Base-by-base conservation (phyloP, 1,140 invertebrate species). In the Apis mellifera region DNA sequence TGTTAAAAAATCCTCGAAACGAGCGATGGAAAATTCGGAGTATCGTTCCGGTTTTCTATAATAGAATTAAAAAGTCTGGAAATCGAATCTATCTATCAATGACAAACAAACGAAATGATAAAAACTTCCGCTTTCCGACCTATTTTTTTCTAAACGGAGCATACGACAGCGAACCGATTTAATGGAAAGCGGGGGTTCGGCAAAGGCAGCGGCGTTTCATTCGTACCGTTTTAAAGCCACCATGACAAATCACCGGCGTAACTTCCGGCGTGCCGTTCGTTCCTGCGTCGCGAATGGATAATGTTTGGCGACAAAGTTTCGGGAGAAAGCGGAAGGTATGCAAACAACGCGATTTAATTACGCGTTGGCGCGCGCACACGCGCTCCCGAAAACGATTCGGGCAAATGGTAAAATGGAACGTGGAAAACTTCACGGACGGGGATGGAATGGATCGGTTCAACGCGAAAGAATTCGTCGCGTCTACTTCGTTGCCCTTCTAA, bases 311-410 rank as follows among this genome's bases (percentile, higher is more conserved):
- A 60, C 73, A 54, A 68, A 82, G 72, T 68, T 82, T 17, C 64
- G 52, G 13, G 64, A 55, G 79, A 76, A 76, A 76, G 64, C 72
- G 79, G 73, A 76, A 76, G 79, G 79, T 60, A 82, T 82, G 79
- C 73, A 76, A 82, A 82, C 76, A 82, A 75, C 73, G 73, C 72
- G 62, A 82, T 82, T 82, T 82, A 82, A 82, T 82, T 82, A 76
- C 79, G 64, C 73, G 72, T 52, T 55, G 42, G 17, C 48, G 48
- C 48, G 23, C 21, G 32, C 21, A 15, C 54, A 21, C 54, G 3
- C 23, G 42, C 48, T 32, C 57, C n/a, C 52, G 21, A 54, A 15
- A 2, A 9, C 11, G 12, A 2, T 13, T 15, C 52, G 48, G 0
- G 2, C 8, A 9, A 42, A 5, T 42, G 26, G 65, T 15, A 62